Base-by-base conservation (phyloP, 2,888 invertebrate genomes). In the Adela reaumurella region DNA sequence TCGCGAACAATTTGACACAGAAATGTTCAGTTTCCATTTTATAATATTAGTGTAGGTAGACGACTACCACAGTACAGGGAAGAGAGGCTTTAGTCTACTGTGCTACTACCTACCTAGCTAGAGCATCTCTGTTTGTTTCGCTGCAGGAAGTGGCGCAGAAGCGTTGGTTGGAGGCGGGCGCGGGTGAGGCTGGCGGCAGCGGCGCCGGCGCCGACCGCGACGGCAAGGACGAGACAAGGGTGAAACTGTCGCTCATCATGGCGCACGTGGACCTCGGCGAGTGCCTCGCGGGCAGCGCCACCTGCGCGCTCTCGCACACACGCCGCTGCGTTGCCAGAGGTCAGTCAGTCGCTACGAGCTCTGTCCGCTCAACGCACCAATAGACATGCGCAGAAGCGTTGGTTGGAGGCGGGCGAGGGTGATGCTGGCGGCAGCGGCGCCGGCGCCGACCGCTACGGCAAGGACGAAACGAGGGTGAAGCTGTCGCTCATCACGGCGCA, bases 281-380 rank as follows among this genome's bases (percentile, higher is more conserved):
- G 50, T 74, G 80, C 49, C 61, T 72, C 6, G n/a, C 67, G 1
- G 55, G 61, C 14, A 64, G 56, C 10, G 61, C 64, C 52, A 76
- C 78, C 0, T 80, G 79, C 53, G 78, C 79, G 46, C 64, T 79
- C 28, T 73, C 73, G 2, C 73, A 76, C 58, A 57, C 70, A 18
- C 74, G 74, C 17, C 59, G 78, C 17, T 80, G 80, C 51, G 72
- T 80, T 16, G 80, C 78, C 5, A 59, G 76, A 62, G 80, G 80
- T 78, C 43, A 52, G 42, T 19, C n/a, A 16, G n/a, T 17, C 4
- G 11, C 6, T 17, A 5, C 17, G 16, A 42, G 19, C 19, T n/a
- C n/a, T n/a, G n/a, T n/a, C 46, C 11, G 24, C 48, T n/a, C n/a
- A n/a, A n/a, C n/a, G n/a, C n/a, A n/a, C n/a, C n/a, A n/a, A n/a